Conservation (phyloP, 2,113 vertebrate species). For the Leuciscus idus region DNA sequence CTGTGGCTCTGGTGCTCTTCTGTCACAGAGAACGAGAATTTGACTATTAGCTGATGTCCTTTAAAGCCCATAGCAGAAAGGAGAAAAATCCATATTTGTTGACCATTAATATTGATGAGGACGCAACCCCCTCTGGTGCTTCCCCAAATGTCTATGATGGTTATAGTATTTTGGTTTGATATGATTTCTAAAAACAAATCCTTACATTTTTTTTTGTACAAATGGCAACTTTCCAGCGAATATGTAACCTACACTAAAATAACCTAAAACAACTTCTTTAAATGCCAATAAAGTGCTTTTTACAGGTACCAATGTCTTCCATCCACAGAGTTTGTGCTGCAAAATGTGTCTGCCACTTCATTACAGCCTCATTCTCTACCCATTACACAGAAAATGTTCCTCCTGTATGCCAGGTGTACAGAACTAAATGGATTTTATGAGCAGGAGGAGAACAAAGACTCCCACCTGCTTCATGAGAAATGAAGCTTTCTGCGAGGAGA, state of each 20-base stretch:
- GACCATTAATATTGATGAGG: not conserved
- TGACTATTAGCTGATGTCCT: not conserved
- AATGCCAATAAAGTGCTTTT: not conserved
- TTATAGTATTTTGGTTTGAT: not conserved
- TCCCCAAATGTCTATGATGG: not conserved
- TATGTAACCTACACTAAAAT: not conserved
- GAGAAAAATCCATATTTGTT: not conserved
- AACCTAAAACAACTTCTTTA: not conserved
- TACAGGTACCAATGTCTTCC: not conserved
- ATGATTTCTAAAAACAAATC: not conserved
- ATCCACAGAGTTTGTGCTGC: slow-evolving; percentile 51
- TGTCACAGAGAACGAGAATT: slow-evolving; percentile 75
- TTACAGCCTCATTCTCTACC: slow-evolving; percentile 54
- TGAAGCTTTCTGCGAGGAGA: slow-evolving; percentile 77
- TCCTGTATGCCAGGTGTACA: slow-evolving; percentile 72
- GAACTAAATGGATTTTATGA: slow-evolving; percentile 82
- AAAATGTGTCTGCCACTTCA: slow-evolving; percentile 65
- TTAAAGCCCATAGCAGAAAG: not conserved
- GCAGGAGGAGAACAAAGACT: slow-evolving; percentile 81
- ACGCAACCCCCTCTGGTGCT: not conserved
- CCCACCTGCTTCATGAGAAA: slow-evolving; percentile 82
- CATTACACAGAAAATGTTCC: slow-evolving; percentile 67
- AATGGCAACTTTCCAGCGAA: not conserved
- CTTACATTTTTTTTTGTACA: not conserved
- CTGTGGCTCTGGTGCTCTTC: slow-evolving; percentile 84